Base-by-base conservation (phyloP, 2,797 vertebrate genomes). In the Echiichthys vipera region DNA sequence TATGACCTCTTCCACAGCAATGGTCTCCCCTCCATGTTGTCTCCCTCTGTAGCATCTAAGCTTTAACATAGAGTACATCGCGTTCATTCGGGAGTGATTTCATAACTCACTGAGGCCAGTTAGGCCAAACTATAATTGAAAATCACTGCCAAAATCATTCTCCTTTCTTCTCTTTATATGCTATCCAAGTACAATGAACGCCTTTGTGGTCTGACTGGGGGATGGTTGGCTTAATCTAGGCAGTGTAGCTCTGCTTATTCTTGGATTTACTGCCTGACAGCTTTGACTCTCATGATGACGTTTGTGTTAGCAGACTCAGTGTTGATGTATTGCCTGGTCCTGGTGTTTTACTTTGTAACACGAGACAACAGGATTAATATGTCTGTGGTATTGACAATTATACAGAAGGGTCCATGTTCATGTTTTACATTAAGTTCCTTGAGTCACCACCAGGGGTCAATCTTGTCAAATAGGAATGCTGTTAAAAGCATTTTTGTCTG, bases 381-480 rank as follows among this genome's bases (percentile, higher is more conserved):
- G 24, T 63, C 61, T 69, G 57, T 37, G 27, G 43, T 59, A 71
- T 39, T 69, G 72, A 76, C 77, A 76, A 49, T 56, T 68, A 24
- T n/a, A 40, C 45, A 40, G 76, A 59, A 9, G 51, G 34, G 10
- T 55, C 13, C 15, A 29, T 27, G 51, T 18, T 68, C 13, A 20
- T 36, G 53, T 17, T 78, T 71, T 40, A 45, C 20, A 65, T 27
- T 2, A 36, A 43, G n/a, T 74, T 29, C 36, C 56, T 46, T 46
- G 3, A 32, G 3, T 32, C 34, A 77, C 90, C 93, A 88, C 91
- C 80, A 88, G 91, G 90, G 90, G 90, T 78, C 91, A 93, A 68
- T 92, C 30, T 84, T 67, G 88, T 82, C 88, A 87, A 90, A 83
- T 39, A 66, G 54, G 57, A 83, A 27, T 45, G 14, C 15, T 22